Conservation (phyloP, 2,888 invertebrate species). For the Hermaeophaga mercurialis region DNA sequence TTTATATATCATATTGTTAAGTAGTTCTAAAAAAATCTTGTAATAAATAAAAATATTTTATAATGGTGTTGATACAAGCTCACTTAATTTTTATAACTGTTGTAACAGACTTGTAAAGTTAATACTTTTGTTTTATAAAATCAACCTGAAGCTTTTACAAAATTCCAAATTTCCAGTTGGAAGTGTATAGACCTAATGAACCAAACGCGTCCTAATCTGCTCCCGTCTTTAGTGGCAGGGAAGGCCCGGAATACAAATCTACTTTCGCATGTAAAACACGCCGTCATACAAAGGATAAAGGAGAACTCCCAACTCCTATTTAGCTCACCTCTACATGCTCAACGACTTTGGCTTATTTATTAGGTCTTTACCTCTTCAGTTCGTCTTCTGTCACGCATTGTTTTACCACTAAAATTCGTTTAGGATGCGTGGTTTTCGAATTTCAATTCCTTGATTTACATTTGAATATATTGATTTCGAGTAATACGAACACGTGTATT, state of each 20-base stretch:
- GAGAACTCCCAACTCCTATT: conserved; percentile 21
- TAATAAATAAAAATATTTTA: too few species aligned
- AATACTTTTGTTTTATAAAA: too few species aligned
- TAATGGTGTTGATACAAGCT: too few species aligned
- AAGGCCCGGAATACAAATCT: conserved; percentile 45
- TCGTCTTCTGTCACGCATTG: conserved; percentile 25
- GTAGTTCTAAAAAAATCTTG: too few species aligned
- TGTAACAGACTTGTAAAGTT: too few species aligned
- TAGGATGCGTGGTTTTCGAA: conserved; percentile 26
- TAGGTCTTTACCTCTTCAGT: conserved; percentile 29
- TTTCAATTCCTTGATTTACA: conserved; percentile 23
- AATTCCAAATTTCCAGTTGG: too few species aligned
- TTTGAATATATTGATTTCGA: conserved; percentile 17
- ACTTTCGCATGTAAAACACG: conserved; percentile 47
- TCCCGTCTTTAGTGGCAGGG: conserved; percentile 37
- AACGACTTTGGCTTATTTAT: conserved; percentile 29
- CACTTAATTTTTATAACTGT: too few species aligned
- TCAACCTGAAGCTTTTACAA: too few species aligned
- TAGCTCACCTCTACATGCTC: conserved; percentile 25
- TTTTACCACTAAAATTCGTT: conserved; percentile 24
- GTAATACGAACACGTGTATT: conserved; percentile 1
- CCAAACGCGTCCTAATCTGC: conserved; percentile 17
- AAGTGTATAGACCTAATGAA: conserved; percentile 9
- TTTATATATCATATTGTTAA: too few species aligned
- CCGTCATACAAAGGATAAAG: conserved; percentile 27